Base-by-base conservation (phyloP, 2,888 invertebrate genomes). In the Julus scanicus region DNA sequence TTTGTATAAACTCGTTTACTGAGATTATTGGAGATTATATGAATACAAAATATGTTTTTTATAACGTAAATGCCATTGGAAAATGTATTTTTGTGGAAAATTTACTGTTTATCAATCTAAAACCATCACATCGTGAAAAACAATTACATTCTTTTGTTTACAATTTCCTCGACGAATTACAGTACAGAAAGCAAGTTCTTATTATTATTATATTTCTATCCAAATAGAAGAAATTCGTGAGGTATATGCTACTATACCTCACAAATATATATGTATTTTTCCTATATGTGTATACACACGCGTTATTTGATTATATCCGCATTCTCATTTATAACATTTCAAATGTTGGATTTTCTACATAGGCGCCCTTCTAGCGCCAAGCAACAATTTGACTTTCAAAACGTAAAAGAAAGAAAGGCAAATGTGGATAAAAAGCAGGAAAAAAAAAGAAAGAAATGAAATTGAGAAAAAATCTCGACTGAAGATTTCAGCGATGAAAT, bases 401-500 rank as follows among this genome's bases (percentile, higher is more conserved):
- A n/a, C 63, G 63, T n/a, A 63, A 63, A 63, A 63, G 63, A 63
- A 63, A 63, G n/a, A 8, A n/a, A n/a, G n/a, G 39, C 84, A 84
- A 84, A 84, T 39, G 39, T 44, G 39, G 39, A 84, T 15, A 44
- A 44, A 84, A 84, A 37, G n/a, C n/a, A n/a, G n/a, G 9, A 13
- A 8, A 80, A 29, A 84, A 37, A 13, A 37, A 39, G 39, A 84
- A 40, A 84, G 39, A 84, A 84, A 84, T 84, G 84, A 37, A 40
- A 40, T 84, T 44, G 84, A 84, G 39, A 40, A 84, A 40, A 44
- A 84, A 84, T 40, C 44, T 39, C 39, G 84, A 84, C 84, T 84
- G 44, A 84, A 84, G 84, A 84, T 84, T 84, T 84, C 44, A 63
- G 63, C 63, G 63, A 63, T 63, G 63, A 63, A 63, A 63, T 63